Conservation (phyloP, 2,888 invertebrate species). For the Dasysyrphus albostriatus region DNA sequence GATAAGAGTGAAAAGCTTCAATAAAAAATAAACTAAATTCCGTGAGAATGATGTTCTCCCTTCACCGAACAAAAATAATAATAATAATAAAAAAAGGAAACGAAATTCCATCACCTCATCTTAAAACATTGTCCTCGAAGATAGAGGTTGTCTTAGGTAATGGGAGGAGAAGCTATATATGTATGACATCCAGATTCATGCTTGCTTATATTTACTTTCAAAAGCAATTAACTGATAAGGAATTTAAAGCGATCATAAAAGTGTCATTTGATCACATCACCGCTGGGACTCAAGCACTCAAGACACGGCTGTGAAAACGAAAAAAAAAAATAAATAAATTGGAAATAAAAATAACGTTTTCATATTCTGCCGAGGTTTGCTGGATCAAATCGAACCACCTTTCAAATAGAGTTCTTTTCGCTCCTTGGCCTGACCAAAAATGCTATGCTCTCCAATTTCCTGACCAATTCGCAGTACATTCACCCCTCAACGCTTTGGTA, state of each 20-base stretch:
- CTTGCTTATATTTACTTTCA: constrained; percentile 44
- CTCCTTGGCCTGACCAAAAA: constrained; percentile 17
- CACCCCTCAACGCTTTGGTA: not conserved
- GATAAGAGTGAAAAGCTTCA: constrained; percentile 56
- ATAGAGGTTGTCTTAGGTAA: not conserved
- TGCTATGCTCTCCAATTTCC: constrained; percentile 15
- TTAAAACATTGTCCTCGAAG: constrained; percentile 16
- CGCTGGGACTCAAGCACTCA: constrained; percentile 8
- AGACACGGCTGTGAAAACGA: not conserved
- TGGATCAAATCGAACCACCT: constrained; percentile 33
- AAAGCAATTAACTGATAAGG: constrained; percentile 75
- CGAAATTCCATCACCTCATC: constrained; percentile 30
- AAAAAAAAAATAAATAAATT: not conserved
- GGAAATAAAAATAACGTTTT: constrained; percentile 39
- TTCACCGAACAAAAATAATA: constrained; percentile 50
- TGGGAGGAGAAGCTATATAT: not conserved
- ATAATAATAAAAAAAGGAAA: constrained; percentile 17
- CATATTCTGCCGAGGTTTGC: constrained; percentile 58
- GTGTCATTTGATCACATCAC: constrained; percentile 74
- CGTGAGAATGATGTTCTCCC: constrained; percentile 15
- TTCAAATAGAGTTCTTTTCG: constrained; percentile 16
- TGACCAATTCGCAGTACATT: constrained; percentile 38
- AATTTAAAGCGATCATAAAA: constrained; percentile 75
- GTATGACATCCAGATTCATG: constrained; percentile 12
- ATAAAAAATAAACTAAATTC: constrained; percentile 53